These are phyloP conservation scores for Ahaetulla prasina DNA, from an alignment of 2,113 vertebrate genomes.

Conservation along the genomic window DNA sequence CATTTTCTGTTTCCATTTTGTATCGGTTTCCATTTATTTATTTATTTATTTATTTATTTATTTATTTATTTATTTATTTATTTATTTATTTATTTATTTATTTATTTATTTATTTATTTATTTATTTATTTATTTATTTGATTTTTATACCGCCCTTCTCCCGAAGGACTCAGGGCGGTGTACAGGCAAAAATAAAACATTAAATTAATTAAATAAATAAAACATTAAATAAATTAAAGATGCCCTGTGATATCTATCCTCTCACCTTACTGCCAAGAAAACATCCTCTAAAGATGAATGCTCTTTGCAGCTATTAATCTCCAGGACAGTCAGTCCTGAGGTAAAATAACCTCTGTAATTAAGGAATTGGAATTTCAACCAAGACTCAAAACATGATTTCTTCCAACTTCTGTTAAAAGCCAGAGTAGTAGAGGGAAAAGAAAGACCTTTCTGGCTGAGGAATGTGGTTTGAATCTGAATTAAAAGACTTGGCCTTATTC, in stretches of 20 bases:
- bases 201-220: no score
- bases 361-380: neutral
- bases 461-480: slow-evolving; percentile 1
- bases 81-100: no score
- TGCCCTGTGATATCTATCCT: neutral
- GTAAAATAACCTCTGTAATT: slow-evolving; percentile 16
- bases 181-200: no score
- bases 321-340: neutral
- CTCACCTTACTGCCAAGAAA: slow-evolving; percentile 12
- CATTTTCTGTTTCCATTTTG: neutral
- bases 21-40: neutral
- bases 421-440: neutral
- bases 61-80: no score
- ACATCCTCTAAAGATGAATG: neutral
- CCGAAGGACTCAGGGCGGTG: no score
- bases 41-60: no score
- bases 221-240: no score
- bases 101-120: no score
- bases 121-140: no score
- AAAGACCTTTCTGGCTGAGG: neutral
- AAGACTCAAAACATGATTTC: neutral
- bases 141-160: no score
- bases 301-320: slow-evolving; percentile 1
- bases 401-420: neutral
- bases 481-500: neutral